Evolutionary conservation across 2,113 vertebrate genomes (phyloP).

Genomic region (Elephantulus edwardii): DNA sequence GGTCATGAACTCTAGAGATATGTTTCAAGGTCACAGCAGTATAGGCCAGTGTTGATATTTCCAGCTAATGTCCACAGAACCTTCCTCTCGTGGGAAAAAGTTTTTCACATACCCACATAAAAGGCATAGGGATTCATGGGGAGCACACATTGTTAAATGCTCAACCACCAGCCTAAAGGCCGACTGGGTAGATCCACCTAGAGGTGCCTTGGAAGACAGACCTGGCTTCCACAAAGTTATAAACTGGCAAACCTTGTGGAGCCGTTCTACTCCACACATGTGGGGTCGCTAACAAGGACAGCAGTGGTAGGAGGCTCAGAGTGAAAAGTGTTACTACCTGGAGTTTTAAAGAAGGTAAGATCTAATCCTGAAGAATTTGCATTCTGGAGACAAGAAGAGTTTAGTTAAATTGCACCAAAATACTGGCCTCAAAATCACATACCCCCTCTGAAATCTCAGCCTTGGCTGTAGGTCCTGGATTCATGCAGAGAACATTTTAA

Average conservation of each 20-base stretch:
- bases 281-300: neutral
- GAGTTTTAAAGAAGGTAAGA: neutral
- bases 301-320: too few relatives aligned
- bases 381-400: conserved; percentile 2
- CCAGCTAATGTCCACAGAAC: neutral
- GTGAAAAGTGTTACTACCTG: neutral
- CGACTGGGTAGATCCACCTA: neutral
- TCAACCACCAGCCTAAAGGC: neutral
- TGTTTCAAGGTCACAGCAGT: neutral
- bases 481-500: neutral
- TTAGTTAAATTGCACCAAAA: neutral
- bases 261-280: neutral
- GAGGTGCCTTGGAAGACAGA: neutral
- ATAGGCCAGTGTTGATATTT: neutral
- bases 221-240: neutral
- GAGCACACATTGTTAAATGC: neutral
- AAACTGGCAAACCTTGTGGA: neutral
- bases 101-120: neutral
- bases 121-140: neutral
- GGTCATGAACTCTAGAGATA: neutral
- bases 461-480: neutral
- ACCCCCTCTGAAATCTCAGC: neutral
- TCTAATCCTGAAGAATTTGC: conserved; percentile 8
- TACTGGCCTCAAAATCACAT: neutral
- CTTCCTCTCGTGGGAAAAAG: neutral